A percentile compares a stretch with the other conserved stretches of the same genome.
Conservation (phyloP, 2,888 invertebrate genomes). For the Adineta ricciae region DNA sequence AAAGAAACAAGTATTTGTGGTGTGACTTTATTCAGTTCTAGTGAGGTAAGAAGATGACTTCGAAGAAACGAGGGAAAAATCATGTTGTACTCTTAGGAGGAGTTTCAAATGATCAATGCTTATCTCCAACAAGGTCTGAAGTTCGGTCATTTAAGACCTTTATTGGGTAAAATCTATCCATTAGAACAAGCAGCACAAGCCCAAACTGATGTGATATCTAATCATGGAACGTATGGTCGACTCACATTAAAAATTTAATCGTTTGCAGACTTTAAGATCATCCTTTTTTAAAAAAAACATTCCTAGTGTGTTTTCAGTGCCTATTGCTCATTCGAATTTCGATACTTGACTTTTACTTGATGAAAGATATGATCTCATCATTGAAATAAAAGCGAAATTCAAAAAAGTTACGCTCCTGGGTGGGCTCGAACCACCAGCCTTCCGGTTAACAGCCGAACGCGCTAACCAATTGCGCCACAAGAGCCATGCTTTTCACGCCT, state of each 20-base stretch:
- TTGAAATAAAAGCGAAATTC: no score
- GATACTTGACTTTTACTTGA: no score
- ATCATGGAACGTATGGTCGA: conserved; percentile 41
- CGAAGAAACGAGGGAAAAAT: background rate
- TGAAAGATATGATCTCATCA: no score
- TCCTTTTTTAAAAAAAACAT: no score
- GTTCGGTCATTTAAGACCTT: conserved; percentile 50
- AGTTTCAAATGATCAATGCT: conserved; percentile 46
- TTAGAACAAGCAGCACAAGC: conserved; percentile 48
- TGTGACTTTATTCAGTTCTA: conserved; percentile 36
- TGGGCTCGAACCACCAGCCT: background rate
- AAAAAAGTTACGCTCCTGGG: no score
- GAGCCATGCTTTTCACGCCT: background rate
- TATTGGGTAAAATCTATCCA: conserved; percentile 48
- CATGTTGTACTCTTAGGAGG: conserved; percentile 41
- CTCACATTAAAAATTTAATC: conserved; percentile 38
- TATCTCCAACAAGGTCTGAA: conserved; percentile 48
- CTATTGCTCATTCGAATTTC: no score
- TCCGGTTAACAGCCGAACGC: background rate
- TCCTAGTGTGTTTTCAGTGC: no score
- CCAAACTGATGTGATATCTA: conserved; percentile 50
- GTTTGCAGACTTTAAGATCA: background rate
- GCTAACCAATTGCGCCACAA: background rate
- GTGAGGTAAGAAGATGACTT: conserved; percentile 13
- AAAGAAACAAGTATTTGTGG: conserved; percentile 36